Conservation (phyloP, 1,140 invertebrate genomes). For the Caenorhabditis tropicalis region DNA sequence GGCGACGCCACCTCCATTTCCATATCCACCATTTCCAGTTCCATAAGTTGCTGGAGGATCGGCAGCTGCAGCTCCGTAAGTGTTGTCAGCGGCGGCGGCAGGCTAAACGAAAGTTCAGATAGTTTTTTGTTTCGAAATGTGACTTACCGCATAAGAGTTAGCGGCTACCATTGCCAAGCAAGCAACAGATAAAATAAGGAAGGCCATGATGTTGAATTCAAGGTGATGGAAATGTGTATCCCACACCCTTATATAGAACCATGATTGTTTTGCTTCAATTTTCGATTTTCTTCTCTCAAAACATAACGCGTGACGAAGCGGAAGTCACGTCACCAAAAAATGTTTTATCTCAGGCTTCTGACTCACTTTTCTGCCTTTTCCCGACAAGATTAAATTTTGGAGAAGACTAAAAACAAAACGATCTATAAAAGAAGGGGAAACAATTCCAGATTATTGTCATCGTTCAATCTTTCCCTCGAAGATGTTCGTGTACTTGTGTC, state of each 20-base stretch:
- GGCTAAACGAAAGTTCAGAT: neutral
- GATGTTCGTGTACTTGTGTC: neutral
- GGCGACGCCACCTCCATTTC: too few relatives aligned
- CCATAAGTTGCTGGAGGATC: neutral
- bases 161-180: neutral
- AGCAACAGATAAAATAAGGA: neutral
- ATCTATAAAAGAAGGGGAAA: neutral
- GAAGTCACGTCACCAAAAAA: neutral
- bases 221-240: neutral
- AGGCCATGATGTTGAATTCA: slow-evolving; percentile 16
- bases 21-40: neutral
- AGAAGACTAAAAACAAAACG: neutral
- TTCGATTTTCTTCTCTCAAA: neutral
- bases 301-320: neutral
- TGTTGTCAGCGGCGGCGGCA: neutral
- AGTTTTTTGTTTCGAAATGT: neutral
- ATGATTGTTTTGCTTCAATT: neutral
- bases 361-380: neutral
- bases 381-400: neutral
- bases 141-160: neutral
- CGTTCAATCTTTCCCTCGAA: neutral
- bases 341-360: neutral
- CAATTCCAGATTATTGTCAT: neutral
- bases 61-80: neutral
- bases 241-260: neutral